A percentile compares a stretch with the other conserved stretches of the same genome.
Conservation (phyloP, 2,113 vertebrate species). For the Eira barbara region DNA sequence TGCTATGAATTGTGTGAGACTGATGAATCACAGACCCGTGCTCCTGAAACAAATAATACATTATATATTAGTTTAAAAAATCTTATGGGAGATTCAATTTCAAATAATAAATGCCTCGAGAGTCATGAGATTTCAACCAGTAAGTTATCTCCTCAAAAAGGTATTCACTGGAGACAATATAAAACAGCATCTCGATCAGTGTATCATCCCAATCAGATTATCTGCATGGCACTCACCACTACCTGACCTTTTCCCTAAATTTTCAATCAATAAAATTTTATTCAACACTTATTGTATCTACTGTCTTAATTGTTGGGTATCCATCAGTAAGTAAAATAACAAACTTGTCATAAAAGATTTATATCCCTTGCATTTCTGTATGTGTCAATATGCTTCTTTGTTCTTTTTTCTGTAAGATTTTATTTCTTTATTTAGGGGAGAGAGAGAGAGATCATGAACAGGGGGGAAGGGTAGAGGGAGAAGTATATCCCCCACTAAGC, state of each 20-base stretch:
- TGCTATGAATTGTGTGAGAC: no score
- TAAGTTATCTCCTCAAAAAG: background rate
- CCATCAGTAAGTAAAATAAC: background rate
- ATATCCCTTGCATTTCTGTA: background rate
- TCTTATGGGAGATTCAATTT: background rate
- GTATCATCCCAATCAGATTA: background rate
- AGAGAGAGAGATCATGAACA: background rate
- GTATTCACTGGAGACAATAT: background rate
- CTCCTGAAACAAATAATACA: no score
- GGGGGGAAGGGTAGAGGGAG: background rate
- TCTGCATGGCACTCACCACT: background rate
- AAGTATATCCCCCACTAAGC: background rate
- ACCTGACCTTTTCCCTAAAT: background rate
- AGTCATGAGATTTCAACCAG: background rate
- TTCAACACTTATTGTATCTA: background rate
- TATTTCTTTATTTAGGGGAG: no score
- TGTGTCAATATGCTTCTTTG: background rate
- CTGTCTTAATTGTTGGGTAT: background rate
- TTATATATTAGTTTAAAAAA: background rate
- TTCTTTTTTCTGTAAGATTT: no score
- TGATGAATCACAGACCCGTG: no score
- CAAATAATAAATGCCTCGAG: background rate
- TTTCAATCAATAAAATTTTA: background rate
- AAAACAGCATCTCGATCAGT: background rate
- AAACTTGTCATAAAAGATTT: background rate